A percentile compares a stretch with the other conserved stretches of the same genome.
phyloP scores from a whole-genome alignment of 2,113 vertebrate species.

The Corythornis vintsioides region DNA sequence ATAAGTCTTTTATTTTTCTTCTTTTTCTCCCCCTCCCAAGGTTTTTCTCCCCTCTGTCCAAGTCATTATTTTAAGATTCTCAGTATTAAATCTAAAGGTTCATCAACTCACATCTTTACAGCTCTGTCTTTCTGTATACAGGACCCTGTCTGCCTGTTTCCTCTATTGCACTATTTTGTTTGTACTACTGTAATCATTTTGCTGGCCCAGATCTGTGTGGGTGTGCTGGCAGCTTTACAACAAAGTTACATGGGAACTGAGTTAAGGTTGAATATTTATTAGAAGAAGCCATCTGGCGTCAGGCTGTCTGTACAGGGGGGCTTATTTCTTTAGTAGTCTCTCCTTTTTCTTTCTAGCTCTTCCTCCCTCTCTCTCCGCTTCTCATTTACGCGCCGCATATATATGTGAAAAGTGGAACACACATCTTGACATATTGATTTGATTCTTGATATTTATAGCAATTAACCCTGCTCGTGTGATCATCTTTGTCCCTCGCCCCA shows the following conservation, averaged over 20 bases:
- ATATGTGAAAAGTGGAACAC: conserved; percentile 76
- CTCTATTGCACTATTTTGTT: conserved; percentile 95
- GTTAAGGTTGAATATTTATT: conserved; percentile 99
- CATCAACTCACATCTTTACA: conserved; percentile 84
- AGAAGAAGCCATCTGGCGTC: conserved; percentile 99
- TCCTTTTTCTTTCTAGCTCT: conserved; percentile 83
- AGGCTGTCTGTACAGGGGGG: conserved; percentile 96
- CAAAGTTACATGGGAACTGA: conserved; percentile 99
- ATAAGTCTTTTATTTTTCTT: not conserved
- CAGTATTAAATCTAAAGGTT: conserved; percentile 77
- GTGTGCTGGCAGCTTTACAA: conserved; percentile 98
- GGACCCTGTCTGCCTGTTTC: conserved; percentile 93
- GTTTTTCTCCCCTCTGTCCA: not conserved
- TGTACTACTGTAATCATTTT: conserved; percentile 99
- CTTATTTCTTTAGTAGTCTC: conserved; percentile 89
- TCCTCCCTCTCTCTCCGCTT: conserved; percentile 74
- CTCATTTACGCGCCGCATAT: conserved; percentile 64
- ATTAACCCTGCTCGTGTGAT: conserved; percentile 44
- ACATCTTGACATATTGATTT: conserved; percentile 76
- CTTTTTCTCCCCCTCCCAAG: not conserved
- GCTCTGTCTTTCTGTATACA: conserved; percentile 90
- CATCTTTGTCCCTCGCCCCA: conserved; percentile 9
- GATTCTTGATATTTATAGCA: conserved; percentile 70
- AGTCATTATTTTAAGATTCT: conserved; percentile 70
- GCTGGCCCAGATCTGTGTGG: conserved; percentile 97